Base-by-base conservation (phyloP, 2,888 invertebrate genomes). In the Bugulina stolonifera region DNA sequence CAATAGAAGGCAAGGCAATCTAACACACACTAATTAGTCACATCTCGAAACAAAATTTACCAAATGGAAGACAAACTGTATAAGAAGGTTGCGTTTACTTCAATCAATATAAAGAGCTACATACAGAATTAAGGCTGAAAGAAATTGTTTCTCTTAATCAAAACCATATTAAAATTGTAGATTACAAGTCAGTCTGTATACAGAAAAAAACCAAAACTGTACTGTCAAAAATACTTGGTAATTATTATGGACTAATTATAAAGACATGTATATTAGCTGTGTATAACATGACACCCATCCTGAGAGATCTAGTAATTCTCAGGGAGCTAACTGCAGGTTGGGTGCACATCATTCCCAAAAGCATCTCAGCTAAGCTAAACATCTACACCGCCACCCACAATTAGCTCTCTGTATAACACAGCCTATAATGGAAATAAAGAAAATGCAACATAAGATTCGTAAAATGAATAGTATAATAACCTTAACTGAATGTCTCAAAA, bases 371-470 rank as follows among this genome's bases (percentile, higher is more conserved):
- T n/a, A n/a, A n/a, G n/a, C n/a, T n/a, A n/a, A n/a, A n/a, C 18
- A 43, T 43, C 5, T 10, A 18, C 43, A 43, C 43, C 18, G 18
- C 10, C 10, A 43, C 43, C 43, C 18, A 18, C 43, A 43, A 43
- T 43, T 43, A 43, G 43, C 43, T 43, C 43, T 43, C 43, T 43
- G 43, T 10, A 10, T 10, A 43, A 5, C 5, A 5, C 5, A 18
- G 10, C 43, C 18, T 10, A 10, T 10, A 43, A 43, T 43, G 18
- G 43, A 5, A 43, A 27, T 64, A 64, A 64, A 64, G 64, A 64
- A 64, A 64, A 64, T 64, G 64, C 64, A 64, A 64, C 64, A 34
- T 64, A 64, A 64, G 64, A 64, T 64, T 64, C 64, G 10, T 29
- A 64, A 64, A 27, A 27, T 34, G 64, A 64, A 64, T 64, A 64